Percentiles rank a stretch among this genome's conserved stretches.
Evolutionary conservation across 2,797 vertebrate species (phyloP).

Genomic region (Lophius americanus): DNA sequence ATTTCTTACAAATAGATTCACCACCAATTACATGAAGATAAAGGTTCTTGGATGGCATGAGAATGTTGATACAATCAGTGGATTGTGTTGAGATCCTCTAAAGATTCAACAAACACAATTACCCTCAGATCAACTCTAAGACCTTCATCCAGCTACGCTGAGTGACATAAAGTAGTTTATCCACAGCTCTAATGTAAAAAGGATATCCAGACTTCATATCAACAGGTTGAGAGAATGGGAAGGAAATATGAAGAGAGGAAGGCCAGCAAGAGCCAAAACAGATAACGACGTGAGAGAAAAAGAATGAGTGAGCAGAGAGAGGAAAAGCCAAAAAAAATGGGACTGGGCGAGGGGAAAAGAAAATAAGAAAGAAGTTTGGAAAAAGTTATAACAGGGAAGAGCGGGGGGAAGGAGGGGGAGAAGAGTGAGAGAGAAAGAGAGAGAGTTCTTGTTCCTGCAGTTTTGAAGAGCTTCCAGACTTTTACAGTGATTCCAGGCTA

Average conservation of each 20-base stretch:
- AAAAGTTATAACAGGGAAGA: constrained; percentile 72
- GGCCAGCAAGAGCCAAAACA: constrained; percentile 49
- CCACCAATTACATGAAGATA: constrained; percentile 27
- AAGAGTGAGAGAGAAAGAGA: constrained; percentile 69
- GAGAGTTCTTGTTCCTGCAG: constrained; percentile 80
- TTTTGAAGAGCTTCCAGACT: constrained; percentile 85
- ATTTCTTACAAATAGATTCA: constrained; percentile 24
- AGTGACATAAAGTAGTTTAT: constrained; percentile 42
- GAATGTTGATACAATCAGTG: constrained; percentile 30
- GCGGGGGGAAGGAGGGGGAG: constrained; percentile 36
- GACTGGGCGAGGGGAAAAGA: constrained; percentile 67
- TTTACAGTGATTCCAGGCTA: constrained; percentile 85
- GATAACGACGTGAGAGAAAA: constrained; percentile 56
- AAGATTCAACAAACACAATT: constrained; percentile 42
- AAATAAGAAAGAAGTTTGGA: constrained; percentile 78
- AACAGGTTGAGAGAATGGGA: constrained; percentile 54
- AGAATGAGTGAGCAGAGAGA: constrained; percentile 42
- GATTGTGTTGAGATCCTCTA: constrained; percentile 19
- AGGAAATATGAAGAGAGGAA: constrained; percentile 49
- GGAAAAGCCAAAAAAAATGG: constrained; percentile 63
- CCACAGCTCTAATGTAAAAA: constrained; percentile 42
- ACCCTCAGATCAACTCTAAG: constrained; percentile 58
- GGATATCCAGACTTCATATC: constrained; percentile 42
- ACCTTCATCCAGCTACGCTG: constrained; percentile 17
- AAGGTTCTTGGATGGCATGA: constrained; percentile 36